Evolutionary conservation across 2,797 vertebrate genomes (phyloP), one percentile per base, ranked within the genome.

Genomic region (Anguilla megastoma): DNA sequence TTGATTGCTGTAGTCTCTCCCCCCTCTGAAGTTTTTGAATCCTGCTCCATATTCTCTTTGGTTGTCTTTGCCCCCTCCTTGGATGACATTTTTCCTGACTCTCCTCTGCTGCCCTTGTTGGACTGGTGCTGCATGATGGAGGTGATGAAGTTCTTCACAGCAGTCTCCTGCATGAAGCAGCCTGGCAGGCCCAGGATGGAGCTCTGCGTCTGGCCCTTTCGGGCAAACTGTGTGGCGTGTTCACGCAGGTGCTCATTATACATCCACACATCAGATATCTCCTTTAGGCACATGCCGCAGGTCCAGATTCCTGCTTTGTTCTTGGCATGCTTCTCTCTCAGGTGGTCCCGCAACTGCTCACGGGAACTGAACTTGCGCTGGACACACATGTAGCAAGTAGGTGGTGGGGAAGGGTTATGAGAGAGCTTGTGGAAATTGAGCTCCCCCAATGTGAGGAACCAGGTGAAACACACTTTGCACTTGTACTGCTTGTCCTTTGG

Each of bases 371-470:
- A 99, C 88, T 98, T 97, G 85, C 98, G 97, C 94, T 99, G 97
- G 86, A 99, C 99, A 0, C 99, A 99, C 98, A 99, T 98, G 93
- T 99, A 99, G 93, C 98, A 99, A 79, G 98, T 99, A 0, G 98
- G 98, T 0, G 98, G 98, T 6, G 98, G 98, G 0, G 98, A 97
- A 1, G 98, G 98, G 90, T 98, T 99, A 90, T 99, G 98, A 12
- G 97, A 97, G 56, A 99, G 96, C 92, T 97, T 98, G 95, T 99
- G 99, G 90, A 99, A 98, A 93, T 99, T 98, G 83, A 99, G 95
- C 91, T 99, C 98, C 0, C 97, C 98, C 9, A 99, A 92, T 0
- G 98, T 97, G 63, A 97, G 96, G 92, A 99, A 99, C 97, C 97
- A 98, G 85, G 97, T 98, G 93, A 99, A 99, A 89, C 99, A 99